These are phyloP conservation scores for Lottia scabra DNA, from an alignment of 2,888 invertebrate species.

Conservation along the genomic window DNA sequence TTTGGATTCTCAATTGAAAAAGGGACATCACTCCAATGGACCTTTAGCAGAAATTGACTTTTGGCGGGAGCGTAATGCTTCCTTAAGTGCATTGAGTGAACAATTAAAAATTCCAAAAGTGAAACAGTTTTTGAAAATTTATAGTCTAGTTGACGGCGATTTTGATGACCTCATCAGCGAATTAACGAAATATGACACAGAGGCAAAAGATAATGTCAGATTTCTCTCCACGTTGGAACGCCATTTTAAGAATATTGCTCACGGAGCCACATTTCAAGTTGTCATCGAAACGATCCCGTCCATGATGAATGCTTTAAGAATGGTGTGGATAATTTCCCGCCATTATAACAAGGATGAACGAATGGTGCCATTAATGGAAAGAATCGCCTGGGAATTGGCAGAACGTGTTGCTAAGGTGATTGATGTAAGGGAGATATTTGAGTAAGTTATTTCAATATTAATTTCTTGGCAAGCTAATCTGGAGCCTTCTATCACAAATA, in stretches of 20 bases:
- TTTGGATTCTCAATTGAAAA: slow-evolving; percentile 61
- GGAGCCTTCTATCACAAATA: too few species aligned
- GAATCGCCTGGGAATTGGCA: slow-evolving; percentile 86
- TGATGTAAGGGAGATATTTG: slow-evolving; percentile 80
- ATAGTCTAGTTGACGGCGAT: slow-evolving; percentile 73
- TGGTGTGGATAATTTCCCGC: slow-evolving; percentile 91
- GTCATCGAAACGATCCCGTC: slow-evolving; percentile 82
- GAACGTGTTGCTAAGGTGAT: slow-evolving; percentile 81
- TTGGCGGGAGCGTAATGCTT: slow-evolving; percentile 86
- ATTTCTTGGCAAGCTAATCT: too few species aligned
- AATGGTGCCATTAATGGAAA: slow-evolving; percentile 85
- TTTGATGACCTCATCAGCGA: slow-evolving; percentile 77
- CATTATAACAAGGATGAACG: slow-evolving; percentile 87
- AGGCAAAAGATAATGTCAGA: slow-evolving; percentile 82
- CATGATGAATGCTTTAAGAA: slow-evolving; percentile 85
- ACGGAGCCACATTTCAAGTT: slow-evolving; percentile 78
- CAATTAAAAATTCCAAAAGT: slow-evolving; percentile 83
- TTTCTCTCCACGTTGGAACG: slow-evolving; percentile 82
- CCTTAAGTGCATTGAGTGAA: slow-evolving; percentile 82
- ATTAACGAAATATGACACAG: slow-evolving; percentile 77
- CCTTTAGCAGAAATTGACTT: slow-evolving; percentile 88
- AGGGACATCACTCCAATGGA: slow-evolving; percentile 76
- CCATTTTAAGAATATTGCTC: slow-evolving; percentile 81
- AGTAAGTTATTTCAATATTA: slow-evolving; percentile 73
- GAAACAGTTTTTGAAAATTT: slow-evolving; percentile 73